Evolutionary conservation across 2,888 invertebrate species (phyloP).

Genomic region (Spilarctia lutea): DNA sequence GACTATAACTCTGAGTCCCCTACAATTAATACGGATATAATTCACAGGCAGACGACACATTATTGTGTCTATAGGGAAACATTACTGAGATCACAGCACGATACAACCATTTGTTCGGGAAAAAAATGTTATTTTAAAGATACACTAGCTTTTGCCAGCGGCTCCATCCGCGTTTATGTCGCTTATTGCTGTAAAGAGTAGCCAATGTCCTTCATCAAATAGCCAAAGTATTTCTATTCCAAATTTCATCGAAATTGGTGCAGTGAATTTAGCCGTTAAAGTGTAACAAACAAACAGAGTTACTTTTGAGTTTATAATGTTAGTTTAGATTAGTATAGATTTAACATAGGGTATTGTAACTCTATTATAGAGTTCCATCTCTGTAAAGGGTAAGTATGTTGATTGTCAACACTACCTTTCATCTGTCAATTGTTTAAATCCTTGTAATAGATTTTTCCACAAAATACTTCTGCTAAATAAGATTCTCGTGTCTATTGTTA

Average conservation of each 20-base stretch:
- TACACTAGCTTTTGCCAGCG: neutral
- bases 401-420: neutral
- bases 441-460: neutral
- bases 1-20: conserved; percentile 63
- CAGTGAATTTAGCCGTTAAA: too few relatives aligned
- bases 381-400: neutral
- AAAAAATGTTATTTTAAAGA: conserved; percentile 7
- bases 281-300: too few relatives aligned
- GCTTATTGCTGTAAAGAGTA: too few relatives aligned
- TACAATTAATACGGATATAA: conserved; percentile 74
- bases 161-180: too few relatives aligned
- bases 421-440: too few relatives aligned
- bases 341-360: neutral
- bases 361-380: neutral
- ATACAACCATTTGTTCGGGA: conserved; percentile 28
- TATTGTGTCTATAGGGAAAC: conserved; percentile 44
- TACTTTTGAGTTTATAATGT: too few relatives aligned
- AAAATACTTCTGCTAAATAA: neutral
- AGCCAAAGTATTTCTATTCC: too few relatives aligned
- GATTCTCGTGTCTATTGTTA: neutral
- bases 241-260: too few relatives aligned
- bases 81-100: conserved; percentile 45
- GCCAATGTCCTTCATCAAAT: too few relatives aligned
- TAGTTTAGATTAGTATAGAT: neutral
- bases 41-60: conserved; percentile 55